Conservation (phyloP, 2,888 invertebrate species). For the Embidobia sp. region DNA sequence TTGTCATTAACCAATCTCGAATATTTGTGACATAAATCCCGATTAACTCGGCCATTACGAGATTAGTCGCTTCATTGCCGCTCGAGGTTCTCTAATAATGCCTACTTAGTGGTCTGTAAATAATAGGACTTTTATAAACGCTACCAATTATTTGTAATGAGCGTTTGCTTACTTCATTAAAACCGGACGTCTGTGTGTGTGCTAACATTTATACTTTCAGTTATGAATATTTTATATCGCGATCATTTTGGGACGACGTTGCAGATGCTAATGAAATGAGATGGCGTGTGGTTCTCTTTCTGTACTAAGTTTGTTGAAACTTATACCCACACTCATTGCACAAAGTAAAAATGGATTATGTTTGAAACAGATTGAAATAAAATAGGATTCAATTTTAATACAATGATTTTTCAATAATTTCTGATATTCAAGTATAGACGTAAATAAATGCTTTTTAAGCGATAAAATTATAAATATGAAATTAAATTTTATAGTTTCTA, state of each 20-base stretch:
- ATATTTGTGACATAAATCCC: constrained; percentile 55
- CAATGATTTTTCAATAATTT: too few species aligned
- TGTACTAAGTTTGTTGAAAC: too few species aligned
- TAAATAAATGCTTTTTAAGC: too few species aligned
- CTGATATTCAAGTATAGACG: too few species aligned
- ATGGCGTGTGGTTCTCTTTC: too few species aligned
- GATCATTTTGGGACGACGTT: constrained; percentile 8
- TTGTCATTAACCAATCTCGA: constrained; percentile 46
- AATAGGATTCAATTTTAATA: too few species aligned
- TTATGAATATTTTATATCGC: constrained; percentile 36
- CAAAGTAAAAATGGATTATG: too few species aligned
- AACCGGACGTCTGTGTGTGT: constrained; percentile 21
- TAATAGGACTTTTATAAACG: constrained; percentile 60
- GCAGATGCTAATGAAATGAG: constrained; percentile 24
- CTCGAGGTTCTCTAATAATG: constrained; percentile 46
- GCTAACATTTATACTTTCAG: constrained; percentile 11
- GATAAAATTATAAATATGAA: too few species aligned
- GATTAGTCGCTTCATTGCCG: constrained; percentile 58
- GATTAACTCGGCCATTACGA: constrained; percentile 55
- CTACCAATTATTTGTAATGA: constrained; percentile 55
- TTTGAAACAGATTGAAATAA: too few species aligned
- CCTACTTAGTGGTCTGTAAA: constrained; percentile 56
- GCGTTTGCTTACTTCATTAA: constrained; percentile 57
- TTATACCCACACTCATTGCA: too few species aligned
- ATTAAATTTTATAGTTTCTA: too few species aligned